Conservation (phyloP, 1,140 invertebrate genomes). For the Dendrolimus kikuchii region DNA sequence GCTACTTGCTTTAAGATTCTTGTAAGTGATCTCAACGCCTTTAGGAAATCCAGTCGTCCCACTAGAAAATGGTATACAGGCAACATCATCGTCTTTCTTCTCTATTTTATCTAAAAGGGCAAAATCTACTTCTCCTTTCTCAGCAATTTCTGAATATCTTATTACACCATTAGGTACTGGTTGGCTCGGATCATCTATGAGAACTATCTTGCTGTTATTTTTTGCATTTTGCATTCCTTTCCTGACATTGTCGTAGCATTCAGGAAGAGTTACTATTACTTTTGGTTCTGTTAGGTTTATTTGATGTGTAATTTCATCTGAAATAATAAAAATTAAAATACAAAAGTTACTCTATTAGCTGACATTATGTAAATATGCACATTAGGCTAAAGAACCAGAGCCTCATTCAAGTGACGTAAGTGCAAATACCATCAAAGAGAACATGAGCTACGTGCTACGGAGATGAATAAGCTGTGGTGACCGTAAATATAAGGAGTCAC, state of each 20-base stretch:
- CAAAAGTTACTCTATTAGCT: slow-evolving; percentile 5
- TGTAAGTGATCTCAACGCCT: slow-evolving; percentile 90
- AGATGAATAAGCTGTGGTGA: no score
- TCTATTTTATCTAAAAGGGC: slow-evolving; percentile 42
- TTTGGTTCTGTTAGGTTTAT: slow-evolving; percentile 75
- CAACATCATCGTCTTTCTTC: slow-evolving; percentile 63
- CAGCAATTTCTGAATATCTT: slow-evolving; percentile 66
- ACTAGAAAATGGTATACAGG: slow-evolving; percentile 82
- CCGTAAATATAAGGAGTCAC: no score
- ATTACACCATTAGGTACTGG: slow-evolving; percentile 55
- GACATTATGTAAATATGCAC: neutral
- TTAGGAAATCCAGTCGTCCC: slow-evolving; percentile 94
- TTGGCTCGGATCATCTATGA: slow-evolving; percentile 37
- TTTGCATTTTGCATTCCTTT: slow-evolving; percentile 45
- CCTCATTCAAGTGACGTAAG: no score
- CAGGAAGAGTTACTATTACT: slow-evolving; percentile 75
- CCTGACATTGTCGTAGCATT: slow-evolving; percentile 53
- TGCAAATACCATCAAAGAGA: no score
- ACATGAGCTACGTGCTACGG: no score
- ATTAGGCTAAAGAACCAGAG: no score
- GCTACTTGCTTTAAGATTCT: slow-evolving; percentile 81
- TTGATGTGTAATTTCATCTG: slow-evolving; percentile 82
- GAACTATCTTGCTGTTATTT: slow-evolving; percentile 60
- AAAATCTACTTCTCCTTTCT: slow-evolving; percentile 48
- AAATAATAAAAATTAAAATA: slow-evolving; percentile 28